Base-by-base conservation (phyloP, 2,113 vertebrate species). In the Boulengeromyrus knoepffleri region DNA sequence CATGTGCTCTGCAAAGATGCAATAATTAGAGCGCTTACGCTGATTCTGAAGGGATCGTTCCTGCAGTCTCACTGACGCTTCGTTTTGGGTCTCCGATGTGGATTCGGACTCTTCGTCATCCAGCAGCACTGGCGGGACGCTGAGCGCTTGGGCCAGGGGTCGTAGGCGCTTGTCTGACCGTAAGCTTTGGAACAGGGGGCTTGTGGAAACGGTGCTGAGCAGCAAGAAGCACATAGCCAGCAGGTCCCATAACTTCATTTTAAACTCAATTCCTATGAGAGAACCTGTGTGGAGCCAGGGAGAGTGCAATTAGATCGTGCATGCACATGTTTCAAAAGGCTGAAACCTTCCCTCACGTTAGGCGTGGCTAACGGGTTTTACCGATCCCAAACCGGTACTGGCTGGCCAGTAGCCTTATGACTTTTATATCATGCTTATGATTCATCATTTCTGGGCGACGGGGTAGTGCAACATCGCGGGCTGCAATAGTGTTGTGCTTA, bases 171-270 rank as follows among this genome's bases (percentile, higher is more conserved):
- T 98, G 97, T 97, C 97, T 90, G 97, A 94, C 90, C 94, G 95
- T 93, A 94, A 94, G 92, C 95, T 96, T 94, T 92, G 96, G 95
- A 98, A 98, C 94, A 99, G 96, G 93, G 98, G 98, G 93, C 94
- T 96, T 93, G 97, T 95, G 94, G 97, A 97, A 94, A 97, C 97
- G 89, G 97, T 96, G 97, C 97, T 98, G 96, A 99, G 97, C 96
- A 87, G 85, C 85, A 99, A 97, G 97, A 99, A 96, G 96, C 97
- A 99, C 97, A 96, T 97, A 97, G 98, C 97, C 96, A 98, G 95
- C 95, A 98, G 96, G 97, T 99, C 98, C 98, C 98, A 99, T 99
- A 99, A 98, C 97, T 99, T 99, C 98, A 99, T 99, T 95, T 99
- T 99, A 98, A 97, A 98, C 96, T 96, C 96, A 96, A 97, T 98